Percentiles rank a stretch among this genome's conserved stretches.
phyloP scores from a whole-genome alignment of 2,113 vertebrate species.

The Pterocles gutturalis region DNA sequence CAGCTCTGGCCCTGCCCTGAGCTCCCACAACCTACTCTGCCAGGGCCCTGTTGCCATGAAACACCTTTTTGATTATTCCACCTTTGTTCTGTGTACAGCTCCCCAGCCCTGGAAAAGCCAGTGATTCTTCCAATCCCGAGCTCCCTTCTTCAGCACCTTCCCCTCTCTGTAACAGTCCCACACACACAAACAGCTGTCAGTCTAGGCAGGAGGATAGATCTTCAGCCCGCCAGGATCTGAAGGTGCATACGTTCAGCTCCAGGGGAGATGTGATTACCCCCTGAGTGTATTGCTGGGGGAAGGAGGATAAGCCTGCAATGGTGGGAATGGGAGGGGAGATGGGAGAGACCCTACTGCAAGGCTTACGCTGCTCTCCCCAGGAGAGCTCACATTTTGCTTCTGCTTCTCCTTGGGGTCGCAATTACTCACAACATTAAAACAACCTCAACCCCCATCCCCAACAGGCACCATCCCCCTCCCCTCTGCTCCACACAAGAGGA shows the following conservation, averaged over 20 bases:
- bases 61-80: neutral
- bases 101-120: neutral
- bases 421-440: constrained; percentile 68
- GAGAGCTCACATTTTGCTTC: constrained; percentile 39
- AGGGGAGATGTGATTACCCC: neutral
- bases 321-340: neutral
- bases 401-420: constrained; percentile 70
- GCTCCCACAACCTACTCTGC: neutral
- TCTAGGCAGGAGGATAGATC: neutral
- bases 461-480: constrained; percentile 28
- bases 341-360: neutral
- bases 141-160: neutral
- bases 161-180: neutral
- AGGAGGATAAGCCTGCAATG: neutral
- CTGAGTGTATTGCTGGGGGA: fast-evolving
- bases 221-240: neutral
- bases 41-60: neutral
- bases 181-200: neutral
- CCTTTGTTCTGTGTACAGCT: neutral
- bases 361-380: neutral
- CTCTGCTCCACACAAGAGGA: constrained; percentile 50
- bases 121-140: fast-evolving
- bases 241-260: neutral
- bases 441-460: constrained; percentile 52
- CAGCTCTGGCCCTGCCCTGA: neutral